phyloP scores from a whole-genome alignment of 2,113 vertebrate genomes.

The Hippocampus mohnikei region DNA sequence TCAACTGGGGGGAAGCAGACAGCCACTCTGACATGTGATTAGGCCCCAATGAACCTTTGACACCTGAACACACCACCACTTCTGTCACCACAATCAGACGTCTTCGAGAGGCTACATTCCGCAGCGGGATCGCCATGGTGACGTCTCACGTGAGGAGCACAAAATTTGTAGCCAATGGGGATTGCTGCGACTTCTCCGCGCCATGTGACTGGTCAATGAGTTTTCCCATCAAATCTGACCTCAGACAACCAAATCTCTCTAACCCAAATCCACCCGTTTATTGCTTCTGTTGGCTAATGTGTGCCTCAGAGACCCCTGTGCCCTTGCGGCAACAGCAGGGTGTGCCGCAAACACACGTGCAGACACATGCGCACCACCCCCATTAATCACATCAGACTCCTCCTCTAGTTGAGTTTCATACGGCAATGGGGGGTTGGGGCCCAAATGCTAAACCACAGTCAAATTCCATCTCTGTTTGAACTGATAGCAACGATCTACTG shows the following conservation, averaged over 20 bases:
- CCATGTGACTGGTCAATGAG: slow-evolving; percentile 27
- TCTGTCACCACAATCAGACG: slow-evolving; percentile 17
- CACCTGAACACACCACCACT: slow-evolving; percentile 15
- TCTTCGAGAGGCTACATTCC: slow-evolving; percentile 60
- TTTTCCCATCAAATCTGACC: slow-evolving; percentile 33
- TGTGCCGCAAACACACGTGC: slow-evolving; percentile 13
- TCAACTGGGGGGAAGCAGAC: slow-evolving; percentile 50
- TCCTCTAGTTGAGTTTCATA: slow-evolving; percentile 24
- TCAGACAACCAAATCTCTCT: slow-evolving; percentile 10
- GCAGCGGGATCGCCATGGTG: slow-evolving; percentile 44
- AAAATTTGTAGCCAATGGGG: slow-evolving; percentile 18
- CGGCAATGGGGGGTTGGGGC: not conserved
- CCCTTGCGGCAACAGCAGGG: not conserved
- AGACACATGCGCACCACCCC: slow-evolving; percentile 17
- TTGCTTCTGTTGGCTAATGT: slow-evolving; percentile 37
- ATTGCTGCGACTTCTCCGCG: slow-evolving; percentile 39
- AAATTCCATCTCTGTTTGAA: slow-evolving; percentile 25
- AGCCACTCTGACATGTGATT: slow-evolving; percentile 56
- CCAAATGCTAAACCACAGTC: not conserved
- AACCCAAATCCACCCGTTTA: slow-evolving; percentile 26
- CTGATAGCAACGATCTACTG: slow-evolving; percentile 24
- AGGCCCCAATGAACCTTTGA: slow-evolving; percentile 36
- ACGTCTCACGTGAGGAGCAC: slow-evolving; percentile 44
- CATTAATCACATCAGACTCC: slow-evolving; percentile 20
- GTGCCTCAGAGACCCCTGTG: slow-evolving; percentile 7